Base-by-base conservation (phyloP, 2,888 invertebrate genomes). In the Scaptomyza flava region DNA sequence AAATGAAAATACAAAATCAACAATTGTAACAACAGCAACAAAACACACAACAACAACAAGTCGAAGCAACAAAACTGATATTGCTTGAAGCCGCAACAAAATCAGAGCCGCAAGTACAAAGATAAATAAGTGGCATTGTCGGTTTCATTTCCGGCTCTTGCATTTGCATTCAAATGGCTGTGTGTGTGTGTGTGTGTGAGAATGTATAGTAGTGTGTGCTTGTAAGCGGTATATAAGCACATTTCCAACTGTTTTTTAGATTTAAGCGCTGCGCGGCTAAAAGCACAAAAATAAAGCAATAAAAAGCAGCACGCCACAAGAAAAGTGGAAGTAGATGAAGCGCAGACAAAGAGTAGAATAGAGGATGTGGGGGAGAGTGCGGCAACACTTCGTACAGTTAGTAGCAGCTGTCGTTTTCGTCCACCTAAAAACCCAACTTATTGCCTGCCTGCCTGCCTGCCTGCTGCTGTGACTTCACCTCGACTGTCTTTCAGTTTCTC, bases 401-500 rank as follows among this genome's bases (percentile, higher is more conserved):
- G 65, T 27, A 77, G 75, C 81, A 81, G 81, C 85, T 85, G 81
- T 82, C 81, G 82, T 54, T 83, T 77, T 61, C 72, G 72, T 57
- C 50, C 63, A 65, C 53, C 8, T 38, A 27, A 42, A 41, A 14
- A 11, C 57, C 8, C 42, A 31, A 43, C 47, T 17, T 80, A 80
- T 79, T 82, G 81, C 66, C 60, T 53, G 57, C 67, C 14, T 14
- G 36, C 12, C 43, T 23, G 23, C 23, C 23, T 17, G 41, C 50
- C 30, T 65, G 65, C 66, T 76, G 72, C 75, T 75, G 69, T 74
- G 84, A 75, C 78, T 80, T 77, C 53, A 83, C 77, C 79, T 77
- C 80, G 81, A 81, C 87, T 87, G 87, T 85, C 84, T 85, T 85
- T 85, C 87, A 87, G 85, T 77, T 85, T 85, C 84, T 85, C 84